Evolutionary conservation across 2,113 vertebrate genomes (phyloP), one percentile per base, ranked within the genome.

Genomic region (Copsychus sechellarum): DNA sequence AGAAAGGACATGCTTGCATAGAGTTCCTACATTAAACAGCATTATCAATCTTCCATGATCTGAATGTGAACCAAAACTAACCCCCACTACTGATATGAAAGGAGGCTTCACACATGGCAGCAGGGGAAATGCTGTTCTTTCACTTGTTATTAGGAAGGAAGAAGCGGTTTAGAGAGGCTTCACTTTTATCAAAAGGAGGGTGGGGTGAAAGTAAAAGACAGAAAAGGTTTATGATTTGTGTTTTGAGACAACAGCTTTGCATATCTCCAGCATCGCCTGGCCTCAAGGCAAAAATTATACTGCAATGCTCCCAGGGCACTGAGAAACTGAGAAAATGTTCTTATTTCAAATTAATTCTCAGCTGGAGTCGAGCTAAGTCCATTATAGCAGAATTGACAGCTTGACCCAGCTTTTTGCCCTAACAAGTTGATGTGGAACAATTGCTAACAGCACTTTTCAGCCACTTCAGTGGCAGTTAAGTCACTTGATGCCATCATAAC

Each of bases 51-150:
- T 78, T 64, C n/a, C 38, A 48, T 4, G 12, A 67, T 14, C 64
- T 45, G 43, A 86, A 58, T 36, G 47, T 61, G 76, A 94, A 84
- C 20, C 61, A 66, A 70, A 95, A 26, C 53, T 25, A 82, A 82
- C 15, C 31, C 38, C 38, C 2, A 3, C 6, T 53, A 40, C 6
- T 53, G 31, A 29, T 6, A 29, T 0, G 10, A 64, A 81, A 74
- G 54, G 54, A 73, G 34, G 42, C 7, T 76, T 81, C 65, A 45
- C 36, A 25, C 73, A 25, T 9, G 13, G 6, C 73, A 34, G 76
- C 0, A 8, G 31, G 58, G 54, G 33, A 77, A 86, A 74, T 0
- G 2, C 34, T 10, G 64, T 5, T 4, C 86, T 69, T 64, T 38
- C 62, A 56, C 28, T 86, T 24, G 11, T 45, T 58, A 16, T 67